These are phyloP conservation scores for Gila orcuttii DNA, from an alignment of 2,113 vertebrate species.

Conservation along the genomic window DNA sequence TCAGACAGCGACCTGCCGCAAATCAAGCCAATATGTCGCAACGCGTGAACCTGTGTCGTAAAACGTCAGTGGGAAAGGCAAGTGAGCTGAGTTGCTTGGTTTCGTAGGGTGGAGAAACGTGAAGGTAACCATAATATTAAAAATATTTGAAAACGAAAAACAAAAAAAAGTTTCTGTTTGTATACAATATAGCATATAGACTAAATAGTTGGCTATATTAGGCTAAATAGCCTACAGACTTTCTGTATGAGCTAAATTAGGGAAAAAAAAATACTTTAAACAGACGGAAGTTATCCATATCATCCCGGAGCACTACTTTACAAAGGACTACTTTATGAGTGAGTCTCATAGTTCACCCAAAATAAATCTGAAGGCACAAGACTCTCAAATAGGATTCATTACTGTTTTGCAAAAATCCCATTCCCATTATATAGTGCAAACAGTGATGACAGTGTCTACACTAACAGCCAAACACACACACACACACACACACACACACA, in stretches of 20 bases:
- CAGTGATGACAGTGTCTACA: too few species aligned
- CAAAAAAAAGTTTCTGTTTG: not conserved
- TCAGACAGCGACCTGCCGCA: constrained; percentile 60
- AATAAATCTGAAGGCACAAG: not conserved
- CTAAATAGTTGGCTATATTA: too few species aligned
- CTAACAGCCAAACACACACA: too few species aligned
- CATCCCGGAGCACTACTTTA: too few species aligned
- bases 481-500: too few species aligned
- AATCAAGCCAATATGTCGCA: constrained; percentile 59
- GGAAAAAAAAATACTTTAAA: not conserved
- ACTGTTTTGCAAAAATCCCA: too few species aligned
- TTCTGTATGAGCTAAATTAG: not conserved
- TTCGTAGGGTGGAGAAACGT: not conserved
- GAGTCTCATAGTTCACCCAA: not conserved
- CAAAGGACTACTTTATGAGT: not conserved
- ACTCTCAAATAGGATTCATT: too few species aligned
- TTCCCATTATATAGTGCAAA: too few species aligned
- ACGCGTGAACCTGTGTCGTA: not conserved
- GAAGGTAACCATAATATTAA: not conserved
- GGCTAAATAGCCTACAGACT: not conserved
- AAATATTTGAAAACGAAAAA: not conserved
- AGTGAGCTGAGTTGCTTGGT: not conserved
- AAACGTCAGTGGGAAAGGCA: not conserved
- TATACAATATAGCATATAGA: not conserved
- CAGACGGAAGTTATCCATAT: not conserved